phyloP scores from a whole-genome alignment of 2,113 vertebrate species.

The Shinisaurus crocodilurus region DNA sequence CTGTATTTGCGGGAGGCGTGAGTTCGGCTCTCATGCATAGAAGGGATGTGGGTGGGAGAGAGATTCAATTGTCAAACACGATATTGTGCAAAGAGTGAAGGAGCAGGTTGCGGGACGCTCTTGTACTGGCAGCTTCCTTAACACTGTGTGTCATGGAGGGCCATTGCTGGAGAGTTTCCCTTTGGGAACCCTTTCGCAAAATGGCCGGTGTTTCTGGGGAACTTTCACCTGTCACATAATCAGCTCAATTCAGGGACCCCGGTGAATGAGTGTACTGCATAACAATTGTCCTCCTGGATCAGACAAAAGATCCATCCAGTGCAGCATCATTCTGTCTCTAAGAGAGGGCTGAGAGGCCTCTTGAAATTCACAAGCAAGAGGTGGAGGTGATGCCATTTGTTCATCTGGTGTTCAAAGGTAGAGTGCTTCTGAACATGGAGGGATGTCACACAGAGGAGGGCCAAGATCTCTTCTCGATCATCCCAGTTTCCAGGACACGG shows the following conservation, averaged over 20 bases:
- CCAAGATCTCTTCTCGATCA: too few species aligned
- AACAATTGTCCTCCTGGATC: neutral
- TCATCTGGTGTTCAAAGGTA: too few species aligned
- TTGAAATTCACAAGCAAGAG: neutral
- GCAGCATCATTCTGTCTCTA: too few species aligned
- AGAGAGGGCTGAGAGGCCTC: neutral
- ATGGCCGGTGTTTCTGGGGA: neutral
- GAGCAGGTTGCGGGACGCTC: too few species aligned
- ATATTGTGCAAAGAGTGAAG: neutral
- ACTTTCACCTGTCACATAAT: neutral
- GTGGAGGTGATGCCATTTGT: neutral
- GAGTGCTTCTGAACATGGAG: too few species aligned
- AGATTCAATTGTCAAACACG: neutral
- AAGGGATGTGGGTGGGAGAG: neutral
- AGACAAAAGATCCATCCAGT: neutral
- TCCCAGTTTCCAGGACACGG: too few species aligned
- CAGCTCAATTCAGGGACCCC: neutral
- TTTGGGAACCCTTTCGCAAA: neutral
- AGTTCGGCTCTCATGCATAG: neutral
- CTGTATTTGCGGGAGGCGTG: neutral
- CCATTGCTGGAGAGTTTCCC: neutral
- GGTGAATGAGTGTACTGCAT: too few species aligned
- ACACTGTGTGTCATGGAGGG: neutral
- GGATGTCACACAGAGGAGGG: too few species aligned
- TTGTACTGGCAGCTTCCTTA: neutral